phyloP scores from a whole-genome alignment of 2,113 vertebrate genomes.

The Zapornia atra region DNA sequence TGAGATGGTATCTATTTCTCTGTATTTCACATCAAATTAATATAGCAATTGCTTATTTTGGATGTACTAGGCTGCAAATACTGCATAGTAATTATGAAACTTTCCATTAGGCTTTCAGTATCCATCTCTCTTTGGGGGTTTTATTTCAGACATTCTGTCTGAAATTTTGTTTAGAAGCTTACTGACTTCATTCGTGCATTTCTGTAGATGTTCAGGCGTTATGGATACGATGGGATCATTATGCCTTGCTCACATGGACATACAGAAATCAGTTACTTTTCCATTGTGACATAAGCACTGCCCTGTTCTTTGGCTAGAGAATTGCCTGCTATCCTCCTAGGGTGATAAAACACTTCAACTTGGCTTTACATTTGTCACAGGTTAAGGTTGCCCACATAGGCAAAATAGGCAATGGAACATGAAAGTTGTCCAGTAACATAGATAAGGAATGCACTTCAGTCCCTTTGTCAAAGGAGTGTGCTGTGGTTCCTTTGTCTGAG shows the following conservation, averaged over 20 bases:
- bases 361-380: background rate
- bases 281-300: background rate
- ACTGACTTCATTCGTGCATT: background rate
- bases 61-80: background rate
- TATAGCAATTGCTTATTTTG: background rate
- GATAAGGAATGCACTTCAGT: background rate
- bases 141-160: background rate
- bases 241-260: background rate
- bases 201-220: background rate
- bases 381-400: background rate
- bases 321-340: background rate
- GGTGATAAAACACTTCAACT: background rate
- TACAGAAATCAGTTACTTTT: background rate
- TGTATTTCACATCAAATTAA: background rate
- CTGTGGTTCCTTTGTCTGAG: background rate
- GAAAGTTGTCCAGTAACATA: background rate
- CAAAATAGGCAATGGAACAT: background rate
- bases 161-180: background rate
- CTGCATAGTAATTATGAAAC: background rate
- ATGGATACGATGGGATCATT: background rate
- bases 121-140: background rate
- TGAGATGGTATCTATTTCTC: background rate
- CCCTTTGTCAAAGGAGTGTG: accelerated
- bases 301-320: background rate
- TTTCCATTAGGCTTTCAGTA: background rate